Percentiles rank a stretch among this genome's conserved stretches.
Conservation (phyloP, 2,113 vertebrate genomes). For the Campylorhamphus procurvoides region DNA sequence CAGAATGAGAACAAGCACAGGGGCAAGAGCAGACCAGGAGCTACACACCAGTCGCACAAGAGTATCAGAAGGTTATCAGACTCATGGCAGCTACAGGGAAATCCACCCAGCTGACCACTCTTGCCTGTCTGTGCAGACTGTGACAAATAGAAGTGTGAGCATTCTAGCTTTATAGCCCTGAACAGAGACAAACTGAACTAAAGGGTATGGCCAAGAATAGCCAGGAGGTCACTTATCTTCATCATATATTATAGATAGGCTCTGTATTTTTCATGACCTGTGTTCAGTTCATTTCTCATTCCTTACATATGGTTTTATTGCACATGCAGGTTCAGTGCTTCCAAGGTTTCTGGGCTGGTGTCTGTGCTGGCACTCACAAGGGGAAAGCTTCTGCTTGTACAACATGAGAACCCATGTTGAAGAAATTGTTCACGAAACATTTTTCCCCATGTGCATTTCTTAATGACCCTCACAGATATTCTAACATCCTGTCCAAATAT, state of each 20-base stretch:
- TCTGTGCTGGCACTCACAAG: not conserved
- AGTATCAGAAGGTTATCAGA: not conserved
- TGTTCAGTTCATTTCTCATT: not conserved
- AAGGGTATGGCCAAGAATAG: not conserved
- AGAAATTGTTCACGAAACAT: not conserved
- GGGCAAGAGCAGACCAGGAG: not conserved
- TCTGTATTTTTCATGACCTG: not conserved
- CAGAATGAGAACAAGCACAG: not conserved
- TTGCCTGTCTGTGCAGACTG: rapidly evolving
- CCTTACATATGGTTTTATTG: not conserved
- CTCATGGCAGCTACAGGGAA: not conserved
- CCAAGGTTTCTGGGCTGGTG: not conserved
- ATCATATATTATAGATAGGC: not conserved
- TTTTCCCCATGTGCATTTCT: not conserved
- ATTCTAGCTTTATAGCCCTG: not conserved
- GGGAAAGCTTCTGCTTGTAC: rapidly evolving
- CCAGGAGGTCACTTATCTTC: not conserved
- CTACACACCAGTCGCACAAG: not conserved
- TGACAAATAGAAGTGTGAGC: not conserved
- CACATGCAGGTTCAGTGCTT: not conserved
- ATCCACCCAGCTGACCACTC: not conserved
- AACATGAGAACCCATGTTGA: not conserved
- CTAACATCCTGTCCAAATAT: not conserved
- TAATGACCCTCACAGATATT: not conserved
- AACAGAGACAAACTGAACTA: not conserved